These are phyloP conservation scores for Agrotis exclamationis DNA, from an alignment of 2,888 invertebrate species.

Conservation along the genomic window DNA sequence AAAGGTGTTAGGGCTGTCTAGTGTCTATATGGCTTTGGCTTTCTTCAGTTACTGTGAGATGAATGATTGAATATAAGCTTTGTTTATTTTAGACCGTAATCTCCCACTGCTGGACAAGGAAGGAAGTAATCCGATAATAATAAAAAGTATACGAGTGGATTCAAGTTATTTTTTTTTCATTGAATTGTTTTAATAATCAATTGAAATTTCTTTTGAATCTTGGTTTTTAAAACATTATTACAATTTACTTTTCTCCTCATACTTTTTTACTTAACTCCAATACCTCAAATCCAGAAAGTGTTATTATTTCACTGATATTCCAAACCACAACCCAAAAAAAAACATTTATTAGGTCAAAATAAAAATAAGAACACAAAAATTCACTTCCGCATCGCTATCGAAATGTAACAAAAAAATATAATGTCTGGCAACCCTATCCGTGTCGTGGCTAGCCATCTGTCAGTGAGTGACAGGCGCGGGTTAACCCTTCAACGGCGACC, in stretches of 20 bases:
- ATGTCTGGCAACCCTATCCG: conserved; percentile 71
- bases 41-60: too few species aligned
- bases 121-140: too few species aligned
- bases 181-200: too few species aligned
- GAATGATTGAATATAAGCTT: too few species aligned
- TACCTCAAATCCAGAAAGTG: background rate
- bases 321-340: background rate
- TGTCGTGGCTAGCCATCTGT: conserved; percentile 75
- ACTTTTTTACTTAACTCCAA: background rate
- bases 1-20: conserved; percentile 69
- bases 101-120: too few species aligned
- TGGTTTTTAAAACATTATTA: too few species aligned
- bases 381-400: conserved; percentile 57
- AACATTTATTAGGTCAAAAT: conserved; percentile 43
- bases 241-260: background rate
- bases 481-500: conserved; percentile 66
- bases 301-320: background rate
- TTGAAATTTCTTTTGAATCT: too few species aligned
- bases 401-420: conserved; percentile 57
- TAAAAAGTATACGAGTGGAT: too few species aligned
- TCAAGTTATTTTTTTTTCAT: too few species aligned
- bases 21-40: background rate
- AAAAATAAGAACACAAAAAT: conserved; percentile 44
- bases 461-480: conserved; percentile 72
- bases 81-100: too few species aligned